Evolutionary conservation across 2,113 vertebrate genomes (phyloP), one percentile per base, ranked within the genome.

Genomic region (Pundamilia nyererei): DNA sequence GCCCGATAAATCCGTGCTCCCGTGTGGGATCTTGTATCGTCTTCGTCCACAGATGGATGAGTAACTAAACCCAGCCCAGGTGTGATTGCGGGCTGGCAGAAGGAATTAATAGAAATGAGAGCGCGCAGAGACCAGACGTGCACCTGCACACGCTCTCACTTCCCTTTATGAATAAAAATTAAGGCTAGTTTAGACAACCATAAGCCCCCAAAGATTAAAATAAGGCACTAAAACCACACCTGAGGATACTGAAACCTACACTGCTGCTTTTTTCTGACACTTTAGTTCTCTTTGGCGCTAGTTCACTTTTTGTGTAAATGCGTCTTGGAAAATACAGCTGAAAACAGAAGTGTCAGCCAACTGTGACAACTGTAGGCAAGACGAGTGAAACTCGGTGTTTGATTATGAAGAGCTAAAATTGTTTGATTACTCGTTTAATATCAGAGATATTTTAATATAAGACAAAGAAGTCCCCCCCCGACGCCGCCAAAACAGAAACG

Each of bases 41-140:
- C 65, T 21, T 84, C n/a, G 5, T 81, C 58, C 82, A 47, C 90
- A 92, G 92, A 92, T 90, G 85, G 90, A 82, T 62, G n/a, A 33
- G 90, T 86, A 92, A 93, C 83, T 82, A 60, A 86, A 86, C 54
- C 81, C 81, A 9, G 33, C 14, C 12, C 35, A 65, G 82, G 55
- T 81, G 80, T 33, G 60, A 83, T 45, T 81, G 85, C 42, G 56
- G 70, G 40, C 77, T 49, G 75, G 77, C 87, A 5, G 24, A 42
- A 85, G 65, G 90, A 89, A 88, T 92, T 80, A 92, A 90, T 93
- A 89, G 82, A 86, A 84, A 92, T 86, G 85, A 93, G 92, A 82
- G 70, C 7, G 70, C 58, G 40, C 19, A 68, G 68, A 81, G 79
- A 62, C 58, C 26, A 62, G 54, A 5, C 47, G 17, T 54, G 58